A percentile compares a stretch with the other conserved stretches of the same genome.
Conservation (phyloP, 2,113 vertebrate species). For the Glareola pratincola region DNA sequence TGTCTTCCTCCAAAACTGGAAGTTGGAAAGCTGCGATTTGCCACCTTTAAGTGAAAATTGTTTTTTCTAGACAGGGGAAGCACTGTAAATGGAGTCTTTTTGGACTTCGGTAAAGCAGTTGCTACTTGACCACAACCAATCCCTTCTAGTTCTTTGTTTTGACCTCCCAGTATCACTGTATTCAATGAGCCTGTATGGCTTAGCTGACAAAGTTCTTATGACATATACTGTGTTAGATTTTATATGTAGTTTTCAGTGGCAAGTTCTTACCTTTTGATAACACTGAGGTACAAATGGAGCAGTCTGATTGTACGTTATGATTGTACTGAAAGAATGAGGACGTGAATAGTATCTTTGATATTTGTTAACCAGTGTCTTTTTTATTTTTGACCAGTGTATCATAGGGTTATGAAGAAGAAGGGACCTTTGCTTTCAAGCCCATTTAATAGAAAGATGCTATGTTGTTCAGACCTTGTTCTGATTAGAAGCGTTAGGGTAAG, state of each 20-base stretch:
- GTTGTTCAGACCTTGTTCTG: conserved; percentile 32
- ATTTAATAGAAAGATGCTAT: neutral
- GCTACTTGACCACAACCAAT: neutral
- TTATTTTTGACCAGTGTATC: neutral
- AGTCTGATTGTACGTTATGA: neutral
- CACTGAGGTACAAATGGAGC: neutral
- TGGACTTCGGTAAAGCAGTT: neutral
- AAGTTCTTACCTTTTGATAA: neutral
- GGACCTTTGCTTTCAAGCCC: neutral
- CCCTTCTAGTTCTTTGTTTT: neutral
- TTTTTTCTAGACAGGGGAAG: neutral
- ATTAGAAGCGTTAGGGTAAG: neutral
- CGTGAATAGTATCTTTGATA: neutral
- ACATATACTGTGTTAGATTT: neutral
- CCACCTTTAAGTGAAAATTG: neutral
- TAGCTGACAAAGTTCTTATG: neutral
- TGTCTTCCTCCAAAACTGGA: neutral
- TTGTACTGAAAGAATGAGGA: neutral
- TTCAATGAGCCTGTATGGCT: neutral
- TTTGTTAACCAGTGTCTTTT: neutral
- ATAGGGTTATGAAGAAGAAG: neutral
- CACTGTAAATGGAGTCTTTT: neutral
- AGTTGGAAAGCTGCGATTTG: neutral
- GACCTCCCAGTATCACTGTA: neutral
- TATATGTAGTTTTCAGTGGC: neutral